Evolutionary conservation across 2,113 vertebrate species (phyloP).

Genomic region (Cryptomyrus ogoouensis): DNA sequence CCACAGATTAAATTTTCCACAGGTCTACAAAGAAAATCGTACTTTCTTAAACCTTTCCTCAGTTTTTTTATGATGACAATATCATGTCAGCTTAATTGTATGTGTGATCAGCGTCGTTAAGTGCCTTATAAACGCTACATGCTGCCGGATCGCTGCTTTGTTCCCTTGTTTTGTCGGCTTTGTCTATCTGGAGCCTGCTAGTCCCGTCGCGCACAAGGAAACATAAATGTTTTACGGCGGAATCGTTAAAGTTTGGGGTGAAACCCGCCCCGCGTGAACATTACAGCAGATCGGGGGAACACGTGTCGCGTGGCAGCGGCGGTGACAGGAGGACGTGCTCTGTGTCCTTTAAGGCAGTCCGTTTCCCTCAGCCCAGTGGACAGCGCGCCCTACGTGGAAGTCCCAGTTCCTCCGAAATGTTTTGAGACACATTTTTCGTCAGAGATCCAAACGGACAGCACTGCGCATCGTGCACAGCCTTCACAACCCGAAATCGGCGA

Average conservation of each 20-base stretch:
- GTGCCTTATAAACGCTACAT: slow-evolving; percentile 3
- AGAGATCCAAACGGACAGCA: not conserved
- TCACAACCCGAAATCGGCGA: not conserved
- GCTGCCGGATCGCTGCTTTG: not conserved
- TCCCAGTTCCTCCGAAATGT: not conserved
- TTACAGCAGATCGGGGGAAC: not conserved
- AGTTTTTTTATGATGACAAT: slow-evolving; percentile 5
- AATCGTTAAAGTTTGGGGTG: not conserved
- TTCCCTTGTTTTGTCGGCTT: not conserved
- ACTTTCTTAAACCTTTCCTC: not conserved
- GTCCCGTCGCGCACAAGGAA: slow-evolving; percentile 14
- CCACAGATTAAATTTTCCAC: slow-evolving; percentile 22
- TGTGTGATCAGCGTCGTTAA: slow-evolving; percentile 19
- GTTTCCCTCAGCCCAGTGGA: not conserved
- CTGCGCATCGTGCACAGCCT: not conserved
- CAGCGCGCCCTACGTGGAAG: not conserved
- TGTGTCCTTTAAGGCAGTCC: not conserved
- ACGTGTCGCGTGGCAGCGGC: not conserved
- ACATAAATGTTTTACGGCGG: slow-evolving; percentile 19
- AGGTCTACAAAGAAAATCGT: slow-evolving; percentile 9
- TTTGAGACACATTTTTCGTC: not conserved
- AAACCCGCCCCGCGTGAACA: not conserved
- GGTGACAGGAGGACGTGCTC: not conserved
- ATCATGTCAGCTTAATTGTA: slow-evolving; percentile 23
- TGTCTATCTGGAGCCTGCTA: not conserved